A percentile compares a stretch with the other conserved stretches of the same genome.
phyloP scores from a whole-genome alignment of 2,888 invertebrate species.

The Euclidia mi region DNA sequence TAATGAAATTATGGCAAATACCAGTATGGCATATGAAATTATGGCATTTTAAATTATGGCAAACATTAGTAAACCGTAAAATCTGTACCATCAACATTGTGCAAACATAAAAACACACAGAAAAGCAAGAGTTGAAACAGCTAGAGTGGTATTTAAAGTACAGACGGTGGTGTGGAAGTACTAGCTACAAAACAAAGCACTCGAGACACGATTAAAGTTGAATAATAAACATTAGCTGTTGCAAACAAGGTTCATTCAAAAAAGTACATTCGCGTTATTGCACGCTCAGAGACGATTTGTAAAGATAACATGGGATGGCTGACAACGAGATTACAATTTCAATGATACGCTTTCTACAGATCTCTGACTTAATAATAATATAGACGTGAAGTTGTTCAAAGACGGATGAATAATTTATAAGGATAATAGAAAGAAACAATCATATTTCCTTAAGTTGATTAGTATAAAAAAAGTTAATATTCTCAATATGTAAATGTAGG shows the following conservation, averaged over 20 bases:
- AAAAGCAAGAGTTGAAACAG: too few relatives aligned
- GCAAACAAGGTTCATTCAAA: constrained; percentile 30
- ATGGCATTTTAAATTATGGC: too few relatives aligned
- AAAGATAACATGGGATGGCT: constrained; percentile 44
- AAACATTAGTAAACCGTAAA: too few relatives aligned
- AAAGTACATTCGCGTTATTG: constrained; percentile 50
- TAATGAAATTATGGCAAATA: too few relatives aligned
- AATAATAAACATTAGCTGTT: constrained; percentile 43
- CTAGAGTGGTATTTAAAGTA: neutral
- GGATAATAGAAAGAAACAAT: constrained; percentile 53
- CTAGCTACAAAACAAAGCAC: constrained; percentile 8
- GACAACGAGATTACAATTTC: constrained; percentile 44
- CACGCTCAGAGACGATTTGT: constrained; percentile 49
- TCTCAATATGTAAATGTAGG: constrained; percentile 12
- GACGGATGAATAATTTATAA: constrained; percentile 56
- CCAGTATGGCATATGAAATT: too few relatives aligned
- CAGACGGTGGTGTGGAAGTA: constrained; percentile 1
- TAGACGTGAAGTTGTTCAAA: constrained; percentile 49
- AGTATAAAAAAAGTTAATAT: constrained; percentile 28
- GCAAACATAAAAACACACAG: too few relatives aligned
- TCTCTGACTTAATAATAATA: constrained; percentile 44
- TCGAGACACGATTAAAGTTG: constrained; percentile 23
- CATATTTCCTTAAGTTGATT: constrained; percentile 42
- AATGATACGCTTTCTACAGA: constrained; percentile 45
- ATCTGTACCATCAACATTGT: too few relatives aligned